phyloP scores from a whole-genome alignment of 2,888 invertebrate species.

The Unio delphinus region DNA sequence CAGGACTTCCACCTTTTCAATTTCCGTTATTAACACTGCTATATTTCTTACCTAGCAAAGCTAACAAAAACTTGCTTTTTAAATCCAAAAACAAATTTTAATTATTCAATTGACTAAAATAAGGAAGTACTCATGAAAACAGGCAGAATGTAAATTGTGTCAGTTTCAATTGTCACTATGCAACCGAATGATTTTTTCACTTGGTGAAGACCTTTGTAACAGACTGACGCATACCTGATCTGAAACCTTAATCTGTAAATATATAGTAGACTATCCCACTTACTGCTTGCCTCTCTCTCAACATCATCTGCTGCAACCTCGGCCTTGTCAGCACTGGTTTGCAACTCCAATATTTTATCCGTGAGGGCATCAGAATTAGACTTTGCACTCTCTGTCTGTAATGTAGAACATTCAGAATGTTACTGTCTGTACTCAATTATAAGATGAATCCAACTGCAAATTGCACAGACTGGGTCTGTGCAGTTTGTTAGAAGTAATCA shows the following conservation, averaged over 20 bases:
- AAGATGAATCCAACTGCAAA: not conserved
- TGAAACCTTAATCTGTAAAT: not conserved
- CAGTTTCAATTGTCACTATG: too few species aligned
- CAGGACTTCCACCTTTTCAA: too few species aligned
- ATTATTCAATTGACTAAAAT: too few species aligned
- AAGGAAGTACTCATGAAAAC: too few species aligned
- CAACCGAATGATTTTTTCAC: too few species aligned
- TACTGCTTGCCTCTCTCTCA: conserved; percentile 24
- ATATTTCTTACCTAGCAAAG: too few species aligned
- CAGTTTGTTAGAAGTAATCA: too few species aligned
- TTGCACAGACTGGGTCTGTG: not conserved
- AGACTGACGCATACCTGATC: not conserved
- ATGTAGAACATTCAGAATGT: not conserved
- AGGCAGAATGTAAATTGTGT: too few species aligned
- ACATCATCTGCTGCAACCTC: conserved; percentile 10
- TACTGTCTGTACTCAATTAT: not conserved
- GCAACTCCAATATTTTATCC: conserved; percentile 14
- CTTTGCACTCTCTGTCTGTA: conserved; percentile 25
- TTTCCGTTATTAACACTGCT: too few species aligned
- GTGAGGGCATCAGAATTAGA: conserved; percentile 23
- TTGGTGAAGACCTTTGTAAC: too few species aligned
- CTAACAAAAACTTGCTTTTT: too few species aligned
- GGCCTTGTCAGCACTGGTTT: conserved; percentile 14
- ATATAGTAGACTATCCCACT: conserved; percentile 1
- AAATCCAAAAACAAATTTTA: too few species aligned